A percentile compares a stretch with the other conserved stretches of the same genome.
phyloP scores from a whole-genome alignment of 2,113 vertebrate genomes.

The Bos indicus region DNA sequence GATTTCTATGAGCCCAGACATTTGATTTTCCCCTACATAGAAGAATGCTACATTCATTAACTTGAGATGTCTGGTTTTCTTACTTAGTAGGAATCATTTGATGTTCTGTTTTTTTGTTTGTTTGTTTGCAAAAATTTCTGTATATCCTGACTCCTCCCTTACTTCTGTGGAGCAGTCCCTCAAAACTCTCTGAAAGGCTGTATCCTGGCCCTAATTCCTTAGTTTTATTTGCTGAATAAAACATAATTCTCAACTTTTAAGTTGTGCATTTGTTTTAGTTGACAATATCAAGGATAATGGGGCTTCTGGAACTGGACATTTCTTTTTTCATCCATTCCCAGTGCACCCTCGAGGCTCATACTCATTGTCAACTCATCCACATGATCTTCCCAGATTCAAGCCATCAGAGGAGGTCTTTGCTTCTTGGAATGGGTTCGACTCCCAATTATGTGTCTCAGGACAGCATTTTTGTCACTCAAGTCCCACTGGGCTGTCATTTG shows the following conservation, averaged over 20 bases:
- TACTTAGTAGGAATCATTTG: background rate
- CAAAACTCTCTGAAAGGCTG: background rate
- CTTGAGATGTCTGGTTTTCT: background rate
- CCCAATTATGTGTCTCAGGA: background rate
- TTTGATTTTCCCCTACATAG: background rate
- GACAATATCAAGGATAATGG: background rate
- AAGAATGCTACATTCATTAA: background rate
- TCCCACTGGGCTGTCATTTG: fast-evolving
- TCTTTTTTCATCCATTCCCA: background rate
- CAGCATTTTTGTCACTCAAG: fast-evolving
- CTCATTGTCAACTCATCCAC: background rate
- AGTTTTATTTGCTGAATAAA: background rate
- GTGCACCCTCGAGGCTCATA: background rate
- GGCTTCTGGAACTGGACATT: background rate
- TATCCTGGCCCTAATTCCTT: background rate
- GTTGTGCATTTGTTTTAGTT: background rate
- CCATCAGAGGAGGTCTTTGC: background rate
- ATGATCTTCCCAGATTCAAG: background rate
- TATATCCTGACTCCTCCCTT: background rate
- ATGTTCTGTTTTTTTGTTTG: background rate
- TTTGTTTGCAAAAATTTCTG: background rate
- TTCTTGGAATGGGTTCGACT: background rate
- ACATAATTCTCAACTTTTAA: background rate
- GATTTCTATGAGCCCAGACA: background rate
- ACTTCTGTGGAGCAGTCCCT: background rate